Base-by-base conservation (phyloP, 2,113 vertebrate species). In the Pyxicephalus adspersus region DNA sequence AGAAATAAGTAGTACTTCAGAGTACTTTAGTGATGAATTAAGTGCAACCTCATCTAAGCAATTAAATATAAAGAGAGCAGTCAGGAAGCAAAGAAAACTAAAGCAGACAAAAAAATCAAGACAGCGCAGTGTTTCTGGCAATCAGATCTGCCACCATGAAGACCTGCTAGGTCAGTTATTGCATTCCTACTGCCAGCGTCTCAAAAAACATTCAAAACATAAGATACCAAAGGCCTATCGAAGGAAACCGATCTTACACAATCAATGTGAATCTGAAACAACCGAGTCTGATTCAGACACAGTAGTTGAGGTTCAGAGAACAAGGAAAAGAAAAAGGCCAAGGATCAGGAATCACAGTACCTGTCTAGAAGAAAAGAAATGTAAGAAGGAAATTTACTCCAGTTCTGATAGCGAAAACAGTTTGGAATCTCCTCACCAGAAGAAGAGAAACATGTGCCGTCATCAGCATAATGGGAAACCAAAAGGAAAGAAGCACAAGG, bases 1-100 rank as follows among this genome's bases (percentile, higher is more conserved):
- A 83, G 90, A 92, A 61, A 90, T 91, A 29, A 90, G 88, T 77
- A 89, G 87, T 80, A 90, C 90, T 85, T 91, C 91, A 0, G 87
- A 91, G 74, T 89, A 85, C 64, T 88, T 91, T 19, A 90, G 83
- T 73, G 89, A 92, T 83, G 77, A 57, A 13, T 3, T 23, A 38
- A 87, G 74, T 0, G 0, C 80, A 57, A 64, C 71, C n/a, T n/a
- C 26, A 84, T 45, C 77, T 71, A 83, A 55, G 64, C 84, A 76
- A 83, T 75, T 58, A 83, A 57, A 74, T 83, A 84, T 72, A 76
- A 87, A 81, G 82, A 86, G 65, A 57, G 75, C 25, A 57, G 83
- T 84, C 71, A 72, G 60, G 78, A 13, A 65, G 81, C 20, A 72
- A 75, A 85, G 67, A 81, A 87, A 83, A 55, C 11, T 29, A 79